Percentiles rank a stretch among this genome's conserved stretches.
These are phyloP conservation scores for Dermolepida albohirtum DNA, from an alignment of 2,888 invertebrate species.

Conservation along the genomic window DNA sequence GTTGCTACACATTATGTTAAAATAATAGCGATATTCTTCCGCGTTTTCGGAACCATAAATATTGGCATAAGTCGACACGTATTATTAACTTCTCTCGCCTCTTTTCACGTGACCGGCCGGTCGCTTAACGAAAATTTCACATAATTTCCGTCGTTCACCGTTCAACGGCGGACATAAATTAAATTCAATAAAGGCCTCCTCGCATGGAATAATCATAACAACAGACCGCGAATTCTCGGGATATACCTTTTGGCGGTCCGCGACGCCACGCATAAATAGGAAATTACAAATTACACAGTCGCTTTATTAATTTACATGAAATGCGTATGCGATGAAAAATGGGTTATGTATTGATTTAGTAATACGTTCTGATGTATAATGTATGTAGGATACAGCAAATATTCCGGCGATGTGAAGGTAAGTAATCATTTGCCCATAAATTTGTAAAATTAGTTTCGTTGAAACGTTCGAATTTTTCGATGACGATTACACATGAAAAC, in stretches of 20 bases:
- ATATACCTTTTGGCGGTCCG: not conserved
- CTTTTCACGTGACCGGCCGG: conserved; percentile 7
- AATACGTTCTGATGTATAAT: too few relatives aligned
- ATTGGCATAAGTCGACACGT: conserved; percentile 30
- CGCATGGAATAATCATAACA: conserved; percentile 36
- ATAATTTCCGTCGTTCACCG: conserved; percentile 37
- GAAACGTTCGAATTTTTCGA: too few relatives aligned
- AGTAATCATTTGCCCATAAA: too few relatives aligned
- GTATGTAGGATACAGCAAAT: too few relatives aligned
- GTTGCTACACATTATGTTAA: not conserved
- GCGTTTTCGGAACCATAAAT: conserved; percentile 21
- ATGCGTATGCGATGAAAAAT: conserved; percentile 39
- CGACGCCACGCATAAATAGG: conserved; percentile 36
- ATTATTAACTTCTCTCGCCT: conserved; percentile 33
- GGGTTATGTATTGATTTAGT: conserved; percentile 18
- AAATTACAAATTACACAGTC: conserved; percentile 42
- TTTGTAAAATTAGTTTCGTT: too few relatives aligned
- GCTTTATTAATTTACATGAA: conserved; percentile 41
- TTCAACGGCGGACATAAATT: conserved; percentile 25
- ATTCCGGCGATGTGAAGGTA: too few relatives aligned
- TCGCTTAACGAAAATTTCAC: conserved; percentile 40
- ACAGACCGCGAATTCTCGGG: conserved; percentile 10
- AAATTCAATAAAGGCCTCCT: conserved; percentile 40
- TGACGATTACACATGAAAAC: too few relatives aligned
- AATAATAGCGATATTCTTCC: conserved; percentile 15